Conservation (phyloP, 2,113 vertebrate species). For the Guaruba guarouba region DNA sequence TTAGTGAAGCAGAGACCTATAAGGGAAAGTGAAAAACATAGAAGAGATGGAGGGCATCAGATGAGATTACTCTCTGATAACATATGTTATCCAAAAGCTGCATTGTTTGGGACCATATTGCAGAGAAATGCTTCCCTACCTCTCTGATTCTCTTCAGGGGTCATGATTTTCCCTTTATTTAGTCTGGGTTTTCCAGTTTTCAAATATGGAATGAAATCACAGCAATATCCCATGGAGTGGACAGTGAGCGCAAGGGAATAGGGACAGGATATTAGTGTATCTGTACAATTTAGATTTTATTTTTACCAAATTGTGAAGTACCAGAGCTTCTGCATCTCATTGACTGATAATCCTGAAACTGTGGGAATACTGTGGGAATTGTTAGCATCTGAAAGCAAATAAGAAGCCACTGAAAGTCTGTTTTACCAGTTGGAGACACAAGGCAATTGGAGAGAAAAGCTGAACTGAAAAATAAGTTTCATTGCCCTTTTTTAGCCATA, state of each 20-base stretch:
- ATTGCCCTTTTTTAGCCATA: background rate
- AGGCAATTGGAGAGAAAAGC: fast-evolving
- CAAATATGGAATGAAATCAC: background rate
- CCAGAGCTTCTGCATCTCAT: background rate
- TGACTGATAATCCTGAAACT: background rate
- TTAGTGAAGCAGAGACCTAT: background rate
- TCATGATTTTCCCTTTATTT: background rate
- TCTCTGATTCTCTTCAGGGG: background rate
- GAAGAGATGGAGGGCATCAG: background rate
- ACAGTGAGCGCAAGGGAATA: background rate
- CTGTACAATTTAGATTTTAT: background rate
- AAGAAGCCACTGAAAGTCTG: background rate
- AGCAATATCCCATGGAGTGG: background rate
- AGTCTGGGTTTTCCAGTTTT: background rate
- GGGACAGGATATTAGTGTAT: background rate
- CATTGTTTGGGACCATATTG: background rate
- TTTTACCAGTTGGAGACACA: background rate
- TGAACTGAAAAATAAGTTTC: background rate
- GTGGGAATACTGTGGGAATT: background rate
- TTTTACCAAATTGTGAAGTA: background rate
- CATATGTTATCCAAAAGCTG: background rate
- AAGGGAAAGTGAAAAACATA: background rate
- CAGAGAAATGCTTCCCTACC: background rate
- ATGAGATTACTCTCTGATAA: background rate
- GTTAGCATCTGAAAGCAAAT: background rate